Percentiles rank a stretch among this genome's conserved stretches.
Evolutionary conservation across 2,113 vertebrate genomes (phyloP).

Genomic region (Synodontis membranacea): DNA sequence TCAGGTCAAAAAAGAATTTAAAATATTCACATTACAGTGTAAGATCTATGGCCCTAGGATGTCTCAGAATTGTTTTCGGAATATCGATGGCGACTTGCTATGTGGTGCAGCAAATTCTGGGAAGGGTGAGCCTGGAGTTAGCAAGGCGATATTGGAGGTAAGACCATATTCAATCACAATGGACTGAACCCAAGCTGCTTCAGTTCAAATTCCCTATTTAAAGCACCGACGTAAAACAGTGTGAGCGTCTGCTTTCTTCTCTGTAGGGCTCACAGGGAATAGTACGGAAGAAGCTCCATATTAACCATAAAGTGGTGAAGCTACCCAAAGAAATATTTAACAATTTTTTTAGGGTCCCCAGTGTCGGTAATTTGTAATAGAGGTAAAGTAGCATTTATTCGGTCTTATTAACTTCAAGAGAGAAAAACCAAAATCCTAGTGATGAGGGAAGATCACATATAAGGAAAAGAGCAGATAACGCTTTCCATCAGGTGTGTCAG

Average conservation of each 20-base stretch:
- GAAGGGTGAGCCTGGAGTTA: not conserved
- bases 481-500: not conserved
- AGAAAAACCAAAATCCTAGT: too few species aligned
- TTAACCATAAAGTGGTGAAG: not conserved
- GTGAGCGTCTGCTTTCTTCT: not conserved
- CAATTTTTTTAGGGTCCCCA: not conserved
- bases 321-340: not conserved
- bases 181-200: not conserved
- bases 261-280: not conserved
- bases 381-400: not conserved
- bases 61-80: too few species aligned
- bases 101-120: too few species aligned
- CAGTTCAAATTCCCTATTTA: not conserved
- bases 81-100: too few species aligned
- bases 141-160: too few species aligned
- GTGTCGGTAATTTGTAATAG: not conserved
- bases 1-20: too few species aligned
- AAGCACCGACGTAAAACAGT: not conserved
- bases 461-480: not conserved
- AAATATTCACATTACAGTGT: too few species aligned
- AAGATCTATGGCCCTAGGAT: too few species aligned
- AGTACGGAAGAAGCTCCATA: not conserved
- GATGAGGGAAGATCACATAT: not conserved
- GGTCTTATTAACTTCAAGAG: not conserved
- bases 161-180: not conserved